These are phyloP conservation scores for Aphaenogaster ashmeadi DNA, from an alignment of 1,140 invertebrate species.

Conservation along the genomic window DNA sequence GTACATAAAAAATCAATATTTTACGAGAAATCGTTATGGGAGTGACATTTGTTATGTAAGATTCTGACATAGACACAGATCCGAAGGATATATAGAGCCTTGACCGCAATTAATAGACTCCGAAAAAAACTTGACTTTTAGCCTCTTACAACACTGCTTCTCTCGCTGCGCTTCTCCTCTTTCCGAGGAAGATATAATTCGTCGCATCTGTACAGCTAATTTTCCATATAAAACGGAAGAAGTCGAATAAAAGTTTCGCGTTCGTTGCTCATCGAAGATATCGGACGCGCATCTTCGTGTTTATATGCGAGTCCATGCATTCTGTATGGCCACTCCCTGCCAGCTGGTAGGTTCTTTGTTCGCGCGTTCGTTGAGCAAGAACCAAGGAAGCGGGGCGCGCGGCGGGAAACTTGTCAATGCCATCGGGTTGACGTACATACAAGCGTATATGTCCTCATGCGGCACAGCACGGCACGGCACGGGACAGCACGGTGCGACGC, in stretches of 20 bases:
- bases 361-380: slow-evolving; percentile 24
- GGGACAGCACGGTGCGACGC: background rate
- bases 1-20: background rate
- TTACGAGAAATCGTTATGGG: background rate
- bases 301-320: background rate
- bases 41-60: background rate
- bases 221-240: background rate
- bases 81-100: background rate
- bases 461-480: too few species aligned
- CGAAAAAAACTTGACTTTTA: background rate
- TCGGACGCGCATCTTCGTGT: background rate
- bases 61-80: slow-evolving; percentile 9
- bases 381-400: background rate
- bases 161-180: background rate
- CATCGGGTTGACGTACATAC: slow-evolving; percentile 40
- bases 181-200: background rate
- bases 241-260: background rate
- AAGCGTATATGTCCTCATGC: background rate
- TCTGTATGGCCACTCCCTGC: background rate
- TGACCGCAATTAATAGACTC: slow-evolving; percentile 1
- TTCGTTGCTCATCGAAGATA: background rate
- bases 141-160: background rate
- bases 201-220: background rate
- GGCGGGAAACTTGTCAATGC: slow-evolving; percentile 63
- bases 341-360: slow-evolving; percentile 46